Percentiles rank a stretch among this genome's conserved stretches.
These are phyloP conservation scores for Drosophila robusta DNA, from an alignment of 2,888 invertebrate genomes.

Conservation along the genomic window DNA sequence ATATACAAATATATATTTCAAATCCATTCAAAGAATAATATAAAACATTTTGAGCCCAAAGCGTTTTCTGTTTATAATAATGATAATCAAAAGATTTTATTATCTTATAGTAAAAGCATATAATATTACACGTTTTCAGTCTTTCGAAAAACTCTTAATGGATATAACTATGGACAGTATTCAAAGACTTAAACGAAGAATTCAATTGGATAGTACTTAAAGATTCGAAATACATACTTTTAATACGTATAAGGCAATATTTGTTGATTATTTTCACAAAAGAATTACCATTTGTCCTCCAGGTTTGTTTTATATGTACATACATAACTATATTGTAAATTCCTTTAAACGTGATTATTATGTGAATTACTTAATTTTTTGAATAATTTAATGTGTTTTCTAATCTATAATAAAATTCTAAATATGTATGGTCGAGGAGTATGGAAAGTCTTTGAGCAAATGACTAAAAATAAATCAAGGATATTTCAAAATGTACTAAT, in stretches of 20 bases:
- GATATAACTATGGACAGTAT: constrained; percentile 18
- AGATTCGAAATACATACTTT: constrained; percentile 6
- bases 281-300: constrained; percentile 1
- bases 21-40: too few species aligned
- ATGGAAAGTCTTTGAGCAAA: too few species aligned
- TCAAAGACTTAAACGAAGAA: constrained; percentile 3
- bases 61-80: too few species aligned
- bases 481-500: too few species aligned
- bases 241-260: background rate
- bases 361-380: background rate
- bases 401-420: too few species aligned
- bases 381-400: background rate
- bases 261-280: background rate
- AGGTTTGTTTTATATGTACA: background rate
- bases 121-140: constrained; percentile 39
- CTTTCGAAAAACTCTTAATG: constrained; percentile 39
- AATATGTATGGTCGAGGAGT: too few species aligned
- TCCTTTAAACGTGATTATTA: background rate
- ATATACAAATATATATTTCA: too few species aligned
- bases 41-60: too few species aligned
- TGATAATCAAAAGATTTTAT: background rate
- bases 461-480: too few species aligned
- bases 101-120: constrained; percentile 11
- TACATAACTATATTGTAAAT: background rate
- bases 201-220: background rate